Percentiles rank a stretch among this genome's conserved stretches.
These are phyloP conservation scores for Notolepis coatsorum DNA, from an alignment of 2,797 vertebrate species.

Conservation along the genomic window DNA sequence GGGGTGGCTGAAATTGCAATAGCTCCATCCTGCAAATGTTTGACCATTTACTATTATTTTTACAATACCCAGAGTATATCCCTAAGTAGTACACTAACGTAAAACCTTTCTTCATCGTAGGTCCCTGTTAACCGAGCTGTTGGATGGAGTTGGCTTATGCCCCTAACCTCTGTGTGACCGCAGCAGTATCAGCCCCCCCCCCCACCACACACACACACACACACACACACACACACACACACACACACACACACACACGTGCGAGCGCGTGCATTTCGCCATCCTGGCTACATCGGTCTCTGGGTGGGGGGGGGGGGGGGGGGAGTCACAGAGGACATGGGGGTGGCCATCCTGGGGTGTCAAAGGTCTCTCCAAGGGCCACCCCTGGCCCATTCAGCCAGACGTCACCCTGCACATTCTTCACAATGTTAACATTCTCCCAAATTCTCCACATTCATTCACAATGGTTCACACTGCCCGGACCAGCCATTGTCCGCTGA, in stretches of 20 bases:
- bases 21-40: no score
- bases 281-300: constrained; percentile 6
- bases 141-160: constrained; percentile 44
- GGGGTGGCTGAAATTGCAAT: no score
- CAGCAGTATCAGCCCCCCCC: constrained; percentile 30
- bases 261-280: no score
- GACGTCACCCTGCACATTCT: constrained; percentile 79
- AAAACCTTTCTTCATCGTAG: background rate
- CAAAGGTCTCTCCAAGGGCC: constrained; percentile 77
- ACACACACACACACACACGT: no score
- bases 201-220: constrained; percentile 26
- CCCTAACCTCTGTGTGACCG: constrained; percentile 77
- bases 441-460: constrained; percentile 74
- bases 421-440: constrained; percentile 82
- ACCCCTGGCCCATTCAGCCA: constrained; percentile 63
- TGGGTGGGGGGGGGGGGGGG: constrained; percentile 28
- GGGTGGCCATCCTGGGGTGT: constrained; percentile 67
- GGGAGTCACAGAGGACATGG: constrained; percentile 50
- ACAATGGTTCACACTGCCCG: constrained; percentile 63
- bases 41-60: no score
- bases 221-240: constrained; percentile 24
- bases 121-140: background rate
- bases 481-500: constrained; percentile 58
- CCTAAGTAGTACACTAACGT: no score
- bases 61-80: no score